These are phyloP conservation scores for Neofelis nebulosa DNA, from an alignment of 2,113 vertebrate genomes.

Conservation along the genomic window DNA sequence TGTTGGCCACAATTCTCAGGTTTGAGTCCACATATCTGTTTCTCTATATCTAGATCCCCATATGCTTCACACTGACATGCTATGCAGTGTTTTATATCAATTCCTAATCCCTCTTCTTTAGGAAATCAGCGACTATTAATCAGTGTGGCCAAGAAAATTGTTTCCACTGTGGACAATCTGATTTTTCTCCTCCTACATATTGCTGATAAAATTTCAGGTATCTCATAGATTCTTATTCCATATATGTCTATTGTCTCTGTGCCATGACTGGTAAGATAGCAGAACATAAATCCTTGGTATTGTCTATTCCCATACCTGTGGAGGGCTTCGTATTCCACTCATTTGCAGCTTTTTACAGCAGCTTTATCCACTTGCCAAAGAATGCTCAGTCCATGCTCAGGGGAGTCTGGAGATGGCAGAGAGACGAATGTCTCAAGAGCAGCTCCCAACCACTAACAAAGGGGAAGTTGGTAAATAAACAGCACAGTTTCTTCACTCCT, in stretches of 20 bases:
- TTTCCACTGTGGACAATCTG: not conserved
- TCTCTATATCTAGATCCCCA: not conserved
- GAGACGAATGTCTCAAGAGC: not conserved
- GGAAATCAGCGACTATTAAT: not conserved
- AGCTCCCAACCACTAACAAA: not conserved
- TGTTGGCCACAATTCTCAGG: not conserved
- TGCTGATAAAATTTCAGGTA: not conserved
- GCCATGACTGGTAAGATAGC: not conserved
- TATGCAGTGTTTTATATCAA: not conserved
- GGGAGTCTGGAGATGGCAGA: not conserved
- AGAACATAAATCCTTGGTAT: not conserved
- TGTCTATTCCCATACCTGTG: not conserved
- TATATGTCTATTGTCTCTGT: not conserved
- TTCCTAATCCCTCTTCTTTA: not conserved
- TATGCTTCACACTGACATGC: not conserved
- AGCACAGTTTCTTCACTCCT: not conserved
- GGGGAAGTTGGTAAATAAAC: not conserved
- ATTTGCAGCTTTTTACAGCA: not conserved
- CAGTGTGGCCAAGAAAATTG: not conserved
- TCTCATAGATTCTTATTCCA: not conserved
- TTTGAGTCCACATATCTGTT: not conserved
- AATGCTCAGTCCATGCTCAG: not conserved
- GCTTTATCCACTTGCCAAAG: not conserved
- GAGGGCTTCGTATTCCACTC: not conserved
- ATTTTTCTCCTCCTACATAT: not conserved